Percentiles rank a stretch among this genome's conserved stretches.
Evolutionary conservation across 1,140 invertebrate genomes (phyloP).

Genomic region (Drosophila kurseongensis): DNA sequence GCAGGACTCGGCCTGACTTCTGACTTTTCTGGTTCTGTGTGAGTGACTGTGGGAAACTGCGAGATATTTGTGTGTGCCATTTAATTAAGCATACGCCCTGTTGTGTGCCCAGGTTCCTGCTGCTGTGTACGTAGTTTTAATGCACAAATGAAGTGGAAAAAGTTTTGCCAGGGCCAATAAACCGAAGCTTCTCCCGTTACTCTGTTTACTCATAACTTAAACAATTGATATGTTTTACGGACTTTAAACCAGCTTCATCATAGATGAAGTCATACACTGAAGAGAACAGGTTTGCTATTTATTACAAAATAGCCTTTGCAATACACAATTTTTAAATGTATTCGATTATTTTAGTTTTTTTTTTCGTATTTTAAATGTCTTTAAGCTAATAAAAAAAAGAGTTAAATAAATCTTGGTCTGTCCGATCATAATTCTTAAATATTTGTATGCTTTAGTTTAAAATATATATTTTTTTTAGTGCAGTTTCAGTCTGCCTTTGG

Average conservation of each 20-base stretch:
- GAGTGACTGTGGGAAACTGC: conserved; percentile 9
- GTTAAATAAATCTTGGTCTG: no score
- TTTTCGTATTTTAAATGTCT: no score
- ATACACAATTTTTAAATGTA: no score
- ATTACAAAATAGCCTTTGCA: no score
- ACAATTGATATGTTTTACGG: conserved; percentile 65
- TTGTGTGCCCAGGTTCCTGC: conserved; percentile 1
- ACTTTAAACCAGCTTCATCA: not conserved
- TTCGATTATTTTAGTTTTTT: no score
- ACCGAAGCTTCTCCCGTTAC: conserved; percentile 2
- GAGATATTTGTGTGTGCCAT: conserved; percentile 24
- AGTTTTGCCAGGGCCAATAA: conserved; percentile 39
- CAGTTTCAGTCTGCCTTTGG: conserved; percentile 1
- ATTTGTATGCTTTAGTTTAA: not conserved
- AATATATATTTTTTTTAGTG: conserved; percentile 4
- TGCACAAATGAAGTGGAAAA: conserved; percentile 71
- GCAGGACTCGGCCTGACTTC: conserved; percentile 26
- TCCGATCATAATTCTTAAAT: not conserved
- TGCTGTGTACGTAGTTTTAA: conserved; percentile 42
- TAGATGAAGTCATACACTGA: not conserved
- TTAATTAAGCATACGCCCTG: conserved; percentile 63
- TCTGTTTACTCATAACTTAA: conserved; percentile 46
- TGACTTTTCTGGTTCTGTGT: not conserved
- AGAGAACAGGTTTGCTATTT: no score
- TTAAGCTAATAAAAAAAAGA: no score